These are phyloP conservation scores for Xyrichtys novacula DNA, from an alignment of 2,797 vertebrate species.

Conservation along the genomic window DNA sequence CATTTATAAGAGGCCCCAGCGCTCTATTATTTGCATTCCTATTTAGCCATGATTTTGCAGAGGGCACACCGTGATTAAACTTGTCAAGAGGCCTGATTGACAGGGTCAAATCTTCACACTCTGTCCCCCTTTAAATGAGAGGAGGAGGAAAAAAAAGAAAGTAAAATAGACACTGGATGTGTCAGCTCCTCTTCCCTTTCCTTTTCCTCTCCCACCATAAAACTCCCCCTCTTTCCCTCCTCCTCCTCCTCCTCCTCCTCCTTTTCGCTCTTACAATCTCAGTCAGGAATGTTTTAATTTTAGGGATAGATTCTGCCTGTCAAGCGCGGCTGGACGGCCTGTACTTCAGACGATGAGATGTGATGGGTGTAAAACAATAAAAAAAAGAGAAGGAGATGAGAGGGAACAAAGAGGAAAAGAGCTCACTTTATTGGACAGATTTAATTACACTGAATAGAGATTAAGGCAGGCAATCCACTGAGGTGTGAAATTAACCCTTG, in stretches of 20 bases:
- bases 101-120: slow-evolving; percentile 99
- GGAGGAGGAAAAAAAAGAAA: slow-evolving; percentile 68
- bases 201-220: slow-evolving; percentile 78
- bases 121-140: slow-evolving; percentile 94
- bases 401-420: slow-evolving; percentile 96
- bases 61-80: slow-evolving; percentile 99
- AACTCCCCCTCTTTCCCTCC: slow-evolving; percentile 43
- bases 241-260: slow-evolving; percentile 14
- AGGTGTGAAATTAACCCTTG: slow-evolving; percentile 99
- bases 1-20: slow-evolving; percentile 98
- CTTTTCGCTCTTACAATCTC: slow-evolving; percentile 86
- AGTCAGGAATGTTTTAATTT: slow-evolving; percentile 99
- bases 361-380: slow-evolving; percentile 97
- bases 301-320: slow-evolving; percentile 98
- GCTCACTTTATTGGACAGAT: slow-evolving; percentile 99
- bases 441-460: slow-evolving; percentile 99
- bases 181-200: slow-evolving; percentile 90
- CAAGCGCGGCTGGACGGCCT: slow-evolving; percentile 91
- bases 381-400: slow-evolving; percentile 77
- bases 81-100: slow-evolving; percentile 98
- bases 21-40: slow-evolving; percentile 99
- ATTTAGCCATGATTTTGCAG: slow-evolving; percentile 99
- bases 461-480: slow-evolving; percentile 96
- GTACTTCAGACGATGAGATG: slow-evolving; percentile 94
- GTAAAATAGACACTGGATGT: slow-evolving; percentile 86